phyloP scores from a whole-genome alignment of 2,113 vertebrate species.

The Oenanthe melanoleuca region DNA sequence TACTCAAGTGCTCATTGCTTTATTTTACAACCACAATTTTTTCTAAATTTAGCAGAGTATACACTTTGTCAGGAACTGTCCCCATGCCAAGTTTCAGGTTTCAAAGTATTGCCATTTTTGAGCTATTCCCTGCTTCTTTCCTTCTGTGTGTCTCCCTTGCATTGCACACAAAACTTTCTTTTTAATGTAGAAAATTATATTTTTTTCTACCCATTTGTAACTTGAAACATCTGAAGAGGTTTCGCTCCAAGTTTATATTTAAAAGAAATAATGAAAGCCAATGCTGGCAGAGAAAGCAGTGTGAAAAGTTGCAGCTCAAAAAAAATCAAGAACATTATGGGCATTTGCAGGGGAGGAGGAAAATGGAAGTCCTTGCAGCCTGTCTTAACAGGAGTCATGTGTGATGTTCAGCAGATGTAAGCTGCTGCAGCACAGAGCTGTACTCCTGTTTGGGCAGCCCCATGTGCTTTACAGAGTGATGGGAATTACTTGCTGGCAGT shows the following conservation, averaged over 20 bases:
- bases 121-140: constrained; percentile 35
- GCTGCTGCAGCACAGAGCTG: neutral
- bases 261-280: constrained; percentile 63
- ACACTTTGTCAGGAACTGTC: constrained; percentile 48
- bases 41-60: constrained; percentile 63
- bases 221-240: constrained; percentile 55
- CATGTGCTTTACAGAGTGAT: neutral
- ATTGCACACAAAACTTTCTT: constrained; percentile 53
- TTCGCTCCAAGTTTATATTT: constrained; percentile 64
- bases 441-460: neutral
- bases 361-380: constrained; percentile 44
- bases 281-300: constrained; percentile 46
- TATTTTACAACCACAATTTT: constrained; percentile 43
- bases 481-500: neutral
- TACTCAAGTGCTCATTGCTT: neutral
- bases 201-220: constrained; percentile 54
- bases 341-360: constrained; percentile 20
- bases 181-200: constrained; percentile 23
- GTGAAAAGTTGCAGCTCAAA: constrained; percentile 54
- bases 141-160: constrained; percentile 22
- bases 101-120: constrained; percentile 42
- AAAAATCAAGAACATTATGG: constrained; percentile 40
- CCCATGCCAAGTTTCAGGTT: constrained; percentile 50
- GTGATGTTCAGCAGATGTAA: neutral
- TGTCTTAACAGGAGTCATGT: neutral